phyloP scores from a whole-genome alignment of 2,888 invertebrate genomes.

The Acanthopleura granulata region DNA sequence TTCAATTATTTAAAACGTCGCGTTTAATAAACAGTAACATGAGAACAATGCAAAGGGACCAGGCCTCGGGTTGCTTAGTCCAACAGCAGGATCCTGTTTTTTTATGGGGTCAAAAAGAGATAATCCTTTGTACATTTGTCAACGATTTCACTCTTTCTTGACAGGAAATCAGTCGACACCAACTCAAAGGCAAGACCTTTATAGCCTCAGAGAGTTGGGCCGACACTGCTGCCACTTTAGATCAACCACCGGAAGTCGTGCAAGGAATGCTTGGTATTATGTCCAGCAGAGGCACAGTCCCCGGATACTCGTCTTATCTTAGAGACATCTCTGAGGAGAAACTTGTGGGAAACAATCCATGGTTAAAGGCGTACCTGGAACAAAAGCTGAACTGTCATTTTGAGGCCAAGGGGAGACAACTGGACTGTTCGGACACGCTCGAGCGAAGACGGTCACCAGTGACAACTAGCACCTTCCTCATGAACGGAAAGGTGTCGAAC shows the following conservation, averaged over 20 bases:
- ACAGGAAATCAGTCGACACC: slow-evolving; percentile 11
- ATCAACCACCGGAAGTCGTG: slow-evolving; percentile 14
- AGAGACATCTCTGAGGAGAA: background rate
- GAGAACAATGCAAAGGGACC: too few relatives aligned
- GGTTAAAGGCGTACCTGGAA: slow-evolving; percentile 6
- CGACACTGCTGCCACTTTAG: background rate
- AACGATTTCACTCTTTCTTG: too few relatives aligned
- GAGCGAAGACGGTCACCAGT: background rate
- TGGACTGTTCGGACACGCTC: background rate
- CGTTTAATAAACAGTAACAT: too few relatives aligned
- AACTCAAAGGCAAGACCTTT: slow-evolving; percentile 15
- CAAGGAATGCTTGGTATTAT: slow-evolving; percentile 18
- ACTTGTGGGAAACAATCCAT: background rate
- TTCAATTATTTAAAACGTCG: too few relatives aligned
- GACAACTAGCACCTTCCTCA: background rate
- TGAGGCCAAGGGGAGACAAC: background rate
- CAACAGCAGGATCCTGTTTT: too few relatives aligned
- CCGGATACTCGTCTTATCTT: background rate
- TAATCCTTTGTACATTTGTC: too few relatives aligned
- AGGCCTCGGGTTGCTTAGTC: too few relatives aligned
- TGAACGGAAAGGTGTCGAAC: slow-evolving; percentile 5
- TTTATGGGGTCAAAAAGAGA: too few relatives aligned
- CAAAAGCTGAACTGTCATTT: background rate
- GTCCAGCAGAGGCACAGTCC: background rate
- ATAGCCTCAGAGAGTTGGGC: slow-evolving; percentile 21